Evolutionary conservation across 2,888 invertebrate genomes (phyloP).

Genomic region (Caenorhabditis auriculariae): DNA sequence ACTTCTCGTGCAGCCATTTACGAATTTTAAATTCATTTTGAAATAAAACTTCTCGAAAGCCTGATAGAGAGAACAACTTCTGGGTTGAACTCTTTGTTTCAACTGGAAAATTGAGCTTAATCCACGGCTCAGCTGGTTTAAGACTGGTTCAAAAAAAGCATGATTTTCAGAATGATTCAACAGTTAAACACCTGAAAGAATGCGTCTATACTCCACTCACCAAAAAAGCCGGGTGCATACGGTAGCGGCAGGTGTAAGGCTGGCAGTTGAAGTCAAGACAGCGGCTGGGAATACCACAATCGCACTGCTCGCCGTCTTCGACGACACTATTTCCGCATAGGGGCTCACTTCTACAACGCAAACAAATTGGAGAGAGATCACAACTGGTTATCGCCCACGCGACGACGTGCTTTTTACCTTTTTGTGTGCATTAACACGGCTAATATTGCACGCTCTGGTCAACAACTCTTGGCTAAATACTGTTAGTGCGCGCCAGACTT

Average conservation of each 20-base stretch:
- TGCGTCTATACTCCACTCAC: constrained; percentile 22
- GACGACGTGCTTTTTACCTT: constrained; percentile 16
- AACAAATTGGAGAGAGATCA: no score
- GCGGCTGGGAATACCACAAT: constrained; percentile 49
- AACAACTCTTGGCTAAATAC: no score
- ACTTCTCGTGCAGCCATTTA: no score
- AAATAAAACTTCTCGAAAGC: no score
- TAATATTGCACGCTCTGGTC: no score
- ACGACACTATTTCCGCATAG: constrained; percentile 56
- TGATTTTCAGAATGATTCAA: constrained; percentile 12
- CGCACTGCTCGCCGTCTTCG: constrained; percentile 57
- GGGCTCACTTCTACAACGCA: constrained; percentile 35
- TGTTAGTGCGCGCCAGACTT: no score
- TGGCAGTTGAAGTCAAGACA: constrained; percentile 51
- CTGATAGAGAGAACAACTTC: no score
- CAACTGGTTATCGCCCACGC: constrained; percentile 15
- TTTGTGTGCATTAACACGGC: no score
- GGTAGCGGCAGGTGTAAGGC: constrained; percentile 42
- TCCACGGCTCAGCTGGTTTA: no score
- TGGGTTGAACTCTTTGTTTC: no score
- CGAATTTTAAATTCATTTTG: no score
- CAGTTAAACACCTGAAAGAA: constrained; percentile 14
- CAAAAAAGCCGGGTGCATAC: constrained; percentile 36
- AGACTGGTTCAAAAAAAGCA: background rate
- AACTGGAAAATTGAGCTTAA: no score